Conservation (phyloP, 2,113 vertebrate genomes). For the Callospermophilus lateralis region DNA sequence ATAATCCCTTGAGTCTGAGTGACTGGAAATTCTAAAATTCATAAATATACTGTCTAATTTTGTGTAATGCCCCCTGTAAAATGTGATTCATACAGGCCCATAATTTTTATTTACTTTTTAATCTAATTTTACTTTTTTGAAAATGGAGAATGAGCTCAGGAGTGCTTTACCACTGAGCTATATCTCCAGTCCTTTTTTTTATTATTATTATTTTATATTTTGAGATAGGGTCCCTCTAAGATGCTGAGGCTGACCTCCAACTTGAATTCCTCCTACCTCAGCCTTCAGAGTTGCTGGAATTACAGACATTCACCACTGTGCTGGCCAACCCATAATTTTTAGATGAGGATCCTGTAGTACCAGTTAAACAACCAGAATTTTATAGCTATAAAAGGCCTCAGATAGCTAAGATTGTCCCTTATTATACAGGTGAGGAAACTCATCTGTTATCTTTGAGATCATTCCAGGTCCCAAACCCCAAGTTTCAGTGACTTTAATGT, state of each 20-base stretch:
- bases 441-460: not conserved
- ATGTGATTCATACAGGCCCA: not conserved
- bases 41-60: not conserved
- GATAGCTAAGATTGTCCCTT: not conserved
- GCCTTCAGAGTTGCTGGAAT: no score
- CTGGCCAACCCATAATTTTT: not conserved
- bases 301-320: no score
- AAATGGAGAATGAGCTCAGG: no score
- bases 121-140: no score
- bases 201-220: no score
- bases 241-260: no score
- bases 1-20: not conserved
- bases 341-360: not conserved
- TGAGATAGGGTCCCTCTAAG: no score
- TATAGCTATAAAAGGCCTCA: not conserved
- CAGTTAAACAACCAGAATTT: not conserved
- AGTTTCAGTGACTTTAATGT: not conserved
- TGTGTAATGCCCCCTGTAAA: not conserved
- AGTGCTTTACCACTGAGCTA: no score
- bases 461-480: not conserved
- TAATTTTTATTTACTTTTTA: not conserved
- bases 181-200: no score
- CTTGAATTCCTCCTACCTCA: no score
- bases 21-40: constrained; percentile 26
- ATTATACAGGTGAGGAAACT: not conserved